Percentiles rank a stretch among this genome's conserved stretches.
Evolutionary conservation across 2,113 vertebrate species (phyloP).

Genomic region (Oryzias curvinotus): DNA sequence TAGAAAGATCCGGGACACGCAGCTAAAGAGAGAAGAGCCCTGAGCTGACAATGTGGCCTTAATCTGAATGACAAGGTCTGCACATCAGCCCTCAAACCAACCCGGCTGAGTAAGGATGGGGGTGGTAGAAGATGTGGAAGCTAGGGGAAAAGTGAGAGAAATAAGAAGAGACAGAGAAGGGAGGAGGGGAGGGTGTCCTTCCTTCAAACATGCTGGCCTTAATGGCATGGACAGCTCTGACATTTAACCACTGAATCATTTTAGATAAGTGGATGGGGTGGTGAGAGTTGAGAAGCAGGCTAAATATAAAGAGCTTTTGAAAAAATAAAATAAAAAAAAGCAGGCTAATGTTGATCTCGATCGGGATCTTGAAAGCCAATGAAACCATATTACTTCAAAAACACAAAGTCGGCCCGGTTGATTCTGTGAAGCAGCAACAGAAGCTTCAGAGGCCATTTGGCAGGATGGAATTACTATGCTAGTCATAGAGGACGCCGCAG

Average conservation of each 20-base stretch:
- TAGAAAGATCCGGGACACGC: conserved; percentile 57
- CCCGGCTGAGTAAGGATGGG: conserved; percentile 36
- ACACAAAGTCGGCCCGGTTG: background rate
- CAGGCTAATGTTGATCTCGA: background rate
- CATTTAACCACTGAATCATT: conserved; percentile 76
- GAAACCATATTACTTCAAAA: background rate
- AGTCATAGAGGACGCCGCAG: conserved; percentile 12
- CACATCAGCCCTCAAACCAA: conserved; percentile 81
- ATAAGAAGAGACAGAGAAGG: conserved; percentile 50
- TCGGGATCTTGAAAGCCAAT: background rate
- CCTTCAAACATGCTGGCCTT: conserved; percentile 81
- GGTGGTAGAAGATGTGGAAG: conserved; percentile 26
- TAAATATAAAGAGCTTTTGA: conserved; percentile 30
- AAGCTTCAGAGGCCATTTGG: conserved; percentile 2
- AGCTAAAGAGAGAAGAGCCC: conserved; percentile 64
- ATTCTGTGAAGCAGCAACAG: conserved; percentile 7
- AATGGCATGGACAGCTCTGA: conserved; percentile 78
- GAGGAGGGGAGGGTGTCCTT: conserved; percentile 57
- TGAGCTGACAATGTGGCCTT: conserved; percentile 85
- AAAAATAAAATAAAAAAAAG: conserved; percentile 6
- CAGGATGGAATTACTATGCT: conserved; percentile 13
- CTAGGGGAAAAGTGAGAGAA: conserved; percentile 34
- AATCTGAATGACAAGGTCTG: conserved; percentile 88
- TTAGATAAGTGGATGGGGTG: conserved; percentile 62
- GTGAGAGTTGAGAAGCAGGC: conserved; percentile 24